Conservation (phyloP, 2,888 invertebrate genomes). For the Perizoma affinitatum region DNA sequence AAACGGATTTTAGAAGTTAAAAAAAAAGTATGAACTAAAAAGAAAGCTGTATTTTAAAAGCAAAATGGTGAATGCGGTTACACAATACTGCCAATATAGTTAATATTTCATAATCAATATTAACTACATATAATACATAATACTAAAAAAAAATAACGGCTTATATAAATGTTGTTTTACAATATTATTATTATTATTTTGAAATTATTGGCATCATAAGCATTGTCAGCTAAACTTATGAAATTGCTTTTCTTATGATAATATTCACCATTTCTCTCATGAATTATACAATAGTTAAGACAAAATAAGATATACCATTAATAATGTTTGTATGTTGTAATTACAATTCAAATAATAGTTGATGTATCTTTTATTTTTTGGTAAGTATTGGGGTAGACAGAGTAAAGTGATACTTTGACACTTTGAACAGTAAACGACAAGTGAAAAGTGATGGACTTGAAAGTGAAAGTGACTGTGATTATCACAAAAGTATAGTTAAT, state of each 20-base stretch:
- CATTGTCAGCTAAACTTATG: constrained; percentile 17
- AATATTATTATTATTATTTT: no score
- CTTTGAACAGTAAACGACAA: constrained; percentile 1
- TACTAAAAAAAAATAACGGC: no score
- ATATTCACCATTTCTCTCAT: constrained; percentile 8
- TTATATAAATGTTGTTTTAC: no score
- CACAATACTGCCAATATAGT: constrained; percentile 22
- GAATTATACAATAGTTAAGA: constrained; percentile 11
- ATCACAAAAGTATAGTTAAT: constrained; percentile 16
- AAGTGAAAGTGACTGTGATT: constrained; percentile 20
- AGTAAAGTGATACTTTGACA: constrained; percentile 15
- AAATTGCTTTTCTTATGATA: constrained; percentile 1
- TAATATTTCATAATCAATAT: constrained; percentile 5
- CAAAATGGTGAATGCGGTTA: constrained; percentile 13
- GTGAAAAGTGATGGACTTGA: constrained; percentile 21
- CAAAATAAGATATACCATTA: constrained; percentile 9
- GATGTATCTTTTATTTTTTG: constrained; percentile 21
- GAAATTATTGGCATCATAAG: constrained; percentile 1
- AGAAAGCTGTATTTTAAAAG: constrained; percentile 2
- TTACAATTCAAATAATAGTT: constrained; percentile 20
- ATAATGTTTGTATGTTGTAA: constrained; percentile 17
- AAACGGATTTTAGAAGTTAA: neutral
- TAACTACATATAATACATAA: no score
- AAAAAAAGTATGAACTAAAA: neutral
- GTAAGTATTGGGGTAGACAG: neutral